Conservation (phyloP, 1,140 invertebrate genomes). For the Drosophila bocqueti region DNA sequence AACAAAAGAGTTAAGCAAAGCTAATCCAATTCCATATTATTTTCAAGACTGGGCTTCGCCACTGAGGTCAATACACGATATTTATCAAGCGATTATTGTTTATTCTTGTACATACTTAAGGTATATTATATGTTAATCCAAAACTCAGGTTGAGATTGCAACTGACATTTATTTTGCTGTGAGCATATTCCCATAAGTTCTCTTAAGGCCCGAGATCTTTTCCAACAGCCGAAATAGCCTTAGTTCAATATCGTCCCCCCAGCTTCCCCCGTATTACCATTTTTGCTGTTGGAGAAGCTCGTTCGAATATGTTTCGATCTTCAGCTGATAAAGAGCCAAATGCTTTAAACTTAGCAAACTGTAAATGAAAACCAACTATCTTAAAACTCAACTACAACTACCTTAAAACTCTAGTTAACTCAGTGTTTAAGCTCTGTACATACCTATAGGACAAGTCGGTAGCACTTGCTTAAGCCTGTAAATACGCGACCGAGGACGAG, state of each 20-base stretch:
- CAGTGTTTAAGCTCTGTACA: constrained; percentile 58
- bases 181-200: constrained; percentile 63
- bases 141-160: constrained; percentile 79
- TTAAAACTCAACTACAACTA: constrained; percentile 61
- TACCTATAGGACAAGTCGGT: constrained; percentile 60
- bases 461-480: constrained; percentile 44
- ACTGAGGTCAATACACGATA: constrained; percentile 31
- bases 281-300: constrained; percentile 29
- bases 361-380: constrained; percentile 21
- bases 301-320: constrained; percentile 52
- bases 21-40: constrained; percentile 53
- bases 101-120: constrained; percentile 26
- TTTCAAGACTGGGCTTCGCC: constrained; percentile 68
- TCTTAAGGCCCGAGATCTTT: constrained; percentile 20
- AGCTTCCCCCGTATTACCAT: constrained; percentile 10
- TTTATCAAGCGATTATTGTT: constrained; percentile 40
- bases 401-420: constrained; percentile 47
- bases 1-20: constrained; percentile 22
- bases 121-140: constrained; percentile 35
- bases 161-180: constrained; percentile 72
- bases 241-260: constrained; percentile 11
- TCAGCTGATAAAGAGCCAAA: constrained; percentile 59
- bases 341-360: constrained; percentile 43
- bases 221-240: constrained; percentile 17
- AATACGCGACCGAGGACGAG: constrained; percentile 15